phyloP scores from a whole-genome alignment of 2,113 vertebrate species.

The Chlamydotis undulata region DNA sequence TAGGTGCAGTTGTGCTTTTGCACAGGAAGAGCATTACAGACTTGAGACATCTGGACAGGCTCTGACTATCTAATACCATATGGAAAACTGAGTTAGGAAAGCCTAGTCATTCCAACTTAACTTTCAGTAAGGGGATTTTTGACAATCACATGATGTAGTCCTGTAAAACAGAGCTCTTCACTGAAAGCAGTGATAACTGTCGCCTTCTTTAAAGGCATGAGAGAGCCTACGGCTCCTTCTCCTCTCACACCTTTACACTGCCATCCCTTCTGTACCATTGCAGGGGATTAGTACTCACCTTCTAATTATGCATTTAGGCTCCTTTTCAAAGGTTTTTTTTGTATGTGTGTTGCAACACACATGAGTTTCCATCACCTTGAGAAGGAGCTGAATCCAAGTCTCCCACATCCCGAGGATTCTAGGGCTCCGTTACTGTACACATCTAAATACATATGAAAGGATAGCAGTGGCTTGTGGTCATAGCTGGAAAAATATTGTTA shows the following conservation, averaged over 20 bases:
- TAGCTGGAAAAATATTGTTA: background rate
- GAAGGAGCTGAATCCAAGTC: background rate
- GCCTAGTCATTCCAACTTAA: background rate
- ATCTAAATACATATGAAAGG: background rate
- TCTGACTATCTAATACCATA: background rate
- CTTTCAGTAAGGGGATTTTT: background rate
- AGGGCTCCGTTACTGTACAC: background rate
- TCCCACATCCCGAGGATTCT: background rate
- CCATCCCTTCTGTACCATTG: background rate
- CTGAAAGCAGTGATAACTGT: background rate
- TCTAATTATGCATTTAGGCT: background rate
- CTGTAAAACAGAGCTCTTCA: background rate
- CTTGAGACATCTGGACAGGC: background rate
- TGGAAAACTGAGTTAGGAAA: background rate
- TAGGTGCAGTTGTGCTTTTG: background rate
- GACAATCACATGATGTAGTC: background rate
- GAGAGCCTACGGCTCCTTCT: background rate
- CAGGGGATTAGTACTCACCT: background rate
- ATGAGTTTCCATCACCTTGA: background rate
- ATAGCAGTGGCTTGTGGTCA: background rate
- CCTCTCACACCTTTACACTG: background rate
- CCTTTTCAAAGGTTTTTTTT: background rate
- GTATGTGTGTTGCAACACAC: background rate
- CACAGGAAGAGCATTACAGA: background rate
- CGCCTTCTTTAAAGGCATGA: background rate